Percentiles rank a stretch among this genome's conserved stretches.
Evolutionary conservation across 2,888 invertebrate species (phyloP).

Genomic region (Apotomis capreana): DNA sequence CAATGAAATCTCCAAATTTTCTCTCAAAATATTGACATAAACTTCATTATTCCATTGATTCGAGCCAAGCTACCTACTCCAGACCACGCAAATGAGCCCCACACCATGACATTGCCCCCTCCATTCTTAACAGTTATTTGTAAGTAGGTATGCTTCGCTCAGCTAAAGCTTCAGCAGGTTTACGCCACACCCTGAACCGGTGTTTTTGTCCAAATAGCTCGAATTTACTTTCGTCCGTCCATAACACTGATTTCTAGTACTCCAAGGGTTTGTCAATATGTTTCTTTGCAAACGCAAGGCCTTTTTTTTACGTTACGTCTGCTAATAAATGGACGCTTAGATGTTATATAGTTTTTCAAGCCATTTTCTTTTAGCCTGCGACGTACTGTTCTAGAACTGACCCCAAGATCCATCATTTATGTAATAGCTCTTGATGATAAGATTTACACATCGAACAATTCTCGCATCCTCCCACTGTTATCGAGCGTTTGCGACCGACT

Average conservation of each 20-base stretch:
- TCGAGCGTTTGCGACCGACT: too few species aligned
- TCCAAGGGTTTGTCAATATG: conserved; percentile 15
- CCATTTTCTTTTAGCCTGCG: too few species aligned
- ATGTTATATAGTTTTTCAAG: conserved; percentile 5
- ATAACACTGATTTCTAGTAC: conserved; percentile 3
- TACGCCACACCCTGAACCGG: conserved; percentile 2
- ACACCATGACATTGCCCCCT: conserved; percentile 2
- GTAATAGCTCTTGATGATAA: too few species aligned
- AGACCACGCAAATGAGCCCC: conserved; percentile 8
- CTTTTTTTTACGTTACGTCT: not conserved
- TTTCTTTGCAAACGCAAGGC: not conserved
- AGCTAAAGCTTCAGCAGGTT: conserved; percentile 3
- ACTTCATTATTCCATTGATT: conserved; percentile 5
- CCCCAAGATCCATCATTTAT: too few species aligned
- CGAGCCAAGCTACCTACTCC: conserved; percentile 6
- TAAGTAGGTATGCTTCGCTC: not conserved
- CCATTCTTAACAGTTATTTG: conserved; percentile 9
- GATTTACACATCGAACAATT: too few species aligned
- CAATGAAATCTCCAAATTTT: conserved; percentile 12
- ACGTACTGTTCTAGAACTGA: too few species aligned
- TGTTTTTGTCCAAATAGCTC: conserved; percentile 12
- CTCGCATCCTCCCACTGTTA: too few species aligned
- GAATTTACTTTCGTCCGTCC: conserved; percentile 4
- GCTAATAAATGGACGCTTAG: conserved; percentile 15
- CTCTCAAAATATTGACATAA: conserved; percentile 9